These are phyloP conservation scores for Phoebastria nigripes DNA, from an alignment of 2,797 vertebrate species.

Conservation along the genomic window DNA sequence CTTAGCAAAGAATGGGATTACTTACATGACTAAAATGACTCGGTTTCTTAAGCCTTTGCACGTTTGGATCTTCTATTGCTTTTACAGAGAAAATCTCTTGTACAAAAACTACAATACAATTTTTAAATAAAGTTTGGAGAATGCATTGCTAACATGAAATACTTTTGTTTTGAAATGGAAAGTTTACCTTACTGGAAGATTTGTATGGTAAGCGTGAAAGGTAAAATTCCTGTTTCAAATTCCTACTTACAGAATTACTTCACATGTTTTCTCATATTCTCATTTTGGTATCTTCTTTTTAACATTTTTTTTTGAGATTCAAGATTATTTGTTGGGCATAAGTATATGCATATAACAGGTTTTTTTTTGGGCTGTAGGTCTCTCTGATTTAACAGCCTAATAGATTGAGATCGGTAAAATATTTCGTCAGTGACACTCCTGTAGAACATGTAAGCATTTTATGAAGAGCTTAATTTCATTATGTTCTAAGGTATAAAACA, in stretches of 20 bases:
- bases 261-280: background rate
- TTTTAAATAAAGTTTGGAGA: constrained; percentile 35
- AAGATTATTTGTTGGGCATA: constrained; percentile 43
- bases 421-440: constrained; percentile 47
- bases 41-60: constrained; percentile 26
- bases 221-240: constrained; percentile 50
- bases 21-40: constrained; percentile 49
- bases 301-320: background rate
- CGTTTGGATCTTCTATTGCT: background rate
- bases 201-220: background rate
- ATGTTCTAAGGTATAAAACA: constrained; percentile 63
- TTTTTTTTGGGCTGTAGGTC: background rate
- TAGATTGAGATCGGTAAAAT: constrained; percentile 41
- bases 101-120: background rate
- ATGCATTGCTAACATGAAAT: background rate
- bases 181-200: background rate
- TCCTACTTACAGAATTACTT: constrained; percentile 19
- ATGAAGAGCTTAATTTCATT: constrained; percentile 55
- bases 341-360: constrained; percentile 32
- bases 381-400: constrained; percentile 49
- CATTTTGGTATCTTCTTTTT: background rate
- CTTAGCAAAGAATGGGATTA: constrained; percentile 65
- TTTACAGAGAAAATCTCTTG: background rate
- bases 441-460: constrained; percentile 54
- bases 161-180: constrained; percentile 16